Evolutionary conservation across 2,888 invertebrate species (phyloP), one percentile per base, ranked within the genome.

Genomic region (Caenorhabditis doughertyi): DNA sequence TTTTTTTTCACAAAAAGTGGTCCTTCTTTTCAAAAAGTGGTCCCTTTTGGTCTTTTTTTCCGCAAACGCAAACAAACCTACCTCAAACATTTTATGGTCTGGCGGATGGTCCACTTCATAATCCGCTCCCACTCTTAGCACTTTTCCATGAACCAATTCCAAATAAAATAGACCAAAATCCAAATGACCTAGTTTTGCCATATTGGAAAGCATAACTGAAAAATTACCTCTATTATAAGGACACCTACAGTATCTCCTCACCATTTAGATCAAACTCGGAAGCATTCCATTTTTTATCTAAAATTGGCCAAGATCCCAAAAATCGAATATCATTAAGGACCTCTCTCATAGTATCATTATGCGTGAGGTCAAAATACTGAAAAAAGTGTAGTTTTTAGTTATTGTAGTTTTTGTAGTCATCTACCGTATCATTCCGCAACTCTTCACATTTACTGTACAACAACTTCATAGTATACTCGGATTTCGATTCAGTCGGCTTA

Each of bases 91-190:
- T 35, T 35, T 35, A 18, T 35, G 56, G 16, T 56, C 56, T 11
- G 3, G 18, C 9, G 2, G 7, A 35, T 56, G 56, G 11, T 35
- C 29, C 4, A 8, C 5, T 35, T 56, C 44, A 42, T 29, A 47
- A 29, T 29, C 11, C 0, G 29, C 9, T 13, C 29, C 47, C n/a
- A 29, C 2, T 21, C 0, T 1, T 47, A 44, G 9, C 5, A 35
- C 35, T 13, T 35, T 56, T 7, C 56, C 56, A 56, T 56, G 18
- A n/a, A 9, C 9, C 11, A 8, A 18, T 11, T 4, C 16, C 11
- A 56, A 13, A 27, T 62, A 18, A 21, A 42, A 62, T 13, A 62
- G 44, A 2, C 60, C 60, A 25, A 62, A 62, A 11, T 62, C 25
- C 1, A 3, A n/a, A 25, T 62, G 42, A 8, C 42, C 44, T 13